These are phyloP conservation scores for Steinernema carpocapsae DNA, from an alignment of 2,888 invertebrate genomes.

Conservation along the genomic window DNA sequence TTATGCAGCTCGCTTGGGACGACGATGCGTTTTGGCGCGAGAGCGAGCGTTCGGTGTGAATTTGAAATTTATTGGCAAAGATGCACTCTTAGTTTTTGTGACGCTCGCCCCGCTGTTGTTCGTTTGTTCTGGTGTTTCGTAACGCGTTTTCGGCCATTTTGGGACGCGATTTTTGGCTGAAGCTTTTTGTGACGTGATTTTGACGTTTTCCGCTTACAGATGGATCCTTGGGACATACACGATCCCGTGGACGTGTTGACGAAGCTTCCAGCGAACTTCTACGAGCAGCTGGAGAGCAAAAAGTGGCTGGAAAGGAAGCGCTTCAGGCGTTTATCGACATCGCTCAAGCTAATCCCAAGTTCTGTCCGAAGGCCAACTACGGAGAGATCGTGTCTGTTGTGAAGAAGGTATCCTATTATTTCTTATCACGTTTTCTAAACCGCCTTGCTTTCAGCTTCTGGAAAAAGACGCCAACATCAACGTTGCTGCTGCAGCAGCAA, in stretches of 20 bases:
- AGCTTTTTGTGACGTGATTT: background rate
- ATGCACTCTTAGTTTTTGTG: background rate
- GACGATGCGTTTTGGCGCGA: too few species aligned
- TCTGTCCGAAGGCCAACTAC: slow-evolving; percentile 83
- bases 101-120: background rate
- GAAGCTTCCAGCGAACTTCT: slow-evolving; percentile 91
- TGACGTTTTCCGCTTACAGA: background rate
- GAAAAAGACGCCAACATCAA: background rate
- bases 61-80: background rate
- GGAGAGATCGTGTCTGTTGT: slow-evolving; percentile 91
- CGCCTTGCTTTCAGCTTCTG: background rate
- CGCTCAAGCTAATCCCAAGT: slow-evolving; percentile 74
- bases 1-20: too few species aligned
- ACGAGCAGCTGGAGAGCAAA: slow-evolving; percentile 89
- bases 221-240: slow-evolving; percentile 78
- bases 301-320: slow-evolving; percentile 84
- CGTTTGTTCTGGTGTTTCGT: background rate
- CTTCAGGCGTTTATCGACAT: slow-evolving; percentile 84
- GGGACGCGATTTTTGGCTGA: background rate
- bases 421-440: background rate
- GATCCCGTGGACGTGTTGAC: slow-evolving; percentile 91
- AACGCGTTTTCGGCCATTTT: background rate
- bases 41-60: background rate
- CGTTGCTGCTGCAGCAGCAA: slow-evolving; percentile 29
- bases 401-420: slow-evolving; percentile 77